phyloP scores from a whole-genome alignment of 2,888 invertebrate genomes.

The Scrobipalpa costella region DNA sequence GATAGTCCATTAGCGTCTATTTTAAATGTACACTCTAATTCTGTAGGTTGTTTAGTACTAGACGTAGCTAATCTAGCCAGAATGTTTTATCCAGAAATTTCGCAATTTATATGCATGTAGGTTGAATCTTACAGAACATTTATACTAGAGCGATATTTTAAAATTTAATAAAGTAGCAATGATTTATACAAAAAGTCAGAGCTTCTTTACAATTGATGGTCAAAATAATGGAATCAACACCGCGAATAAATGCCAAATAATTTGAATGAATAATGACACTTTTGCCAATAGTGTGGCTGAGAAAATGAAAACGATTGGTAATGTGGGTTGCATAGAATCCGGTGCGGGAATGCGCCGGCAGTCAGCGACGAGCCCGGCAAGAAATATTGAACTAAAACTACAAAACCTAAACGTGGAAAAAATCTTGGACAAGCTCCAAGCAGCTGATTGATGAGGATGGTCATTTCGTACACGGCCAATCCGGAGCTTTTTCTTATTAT shows the following conservation, averaged over 20 bases:
- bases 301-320: conserved; percentile 33
- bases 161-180: background rate
- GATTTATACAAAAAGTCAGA: background rate
- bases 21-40: conserved; percentile 8
- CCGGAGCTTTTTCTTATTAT: conserved; percentile 80
- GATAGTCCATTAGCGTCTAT: conserved; percentile 25
- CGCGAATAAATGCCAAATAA: background rate
- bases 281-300: background rate
- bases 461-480: conserved; percentile 81
- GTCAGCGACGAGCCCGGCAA: conserved; percentile 58
- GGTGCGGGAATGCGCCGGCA: conserved; percentile 38
- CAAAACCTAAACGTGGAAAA: conserved; percentile 80
- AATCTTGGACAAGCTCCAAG: conserved; percentile 78
- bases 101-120: background rate
- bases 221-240: background rate
- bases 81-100: conserved; percentile 1
- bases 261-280: background rate
- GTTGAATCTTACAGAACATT: background rate
- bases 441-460: conserved; percentile 82
- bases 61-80: background rate
- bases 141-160: background rate
- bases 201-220: background rate
- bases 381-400: conserved; percentile 75
- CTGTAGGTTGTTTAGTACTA: background rate
- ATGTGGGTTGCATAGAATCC: conserved; percentile 41